These are phyloP conservation scores for Ostrea edulis DNA, from an alignment of 1,140 invertebrate species.

Conservation along the genomic window DNA sequence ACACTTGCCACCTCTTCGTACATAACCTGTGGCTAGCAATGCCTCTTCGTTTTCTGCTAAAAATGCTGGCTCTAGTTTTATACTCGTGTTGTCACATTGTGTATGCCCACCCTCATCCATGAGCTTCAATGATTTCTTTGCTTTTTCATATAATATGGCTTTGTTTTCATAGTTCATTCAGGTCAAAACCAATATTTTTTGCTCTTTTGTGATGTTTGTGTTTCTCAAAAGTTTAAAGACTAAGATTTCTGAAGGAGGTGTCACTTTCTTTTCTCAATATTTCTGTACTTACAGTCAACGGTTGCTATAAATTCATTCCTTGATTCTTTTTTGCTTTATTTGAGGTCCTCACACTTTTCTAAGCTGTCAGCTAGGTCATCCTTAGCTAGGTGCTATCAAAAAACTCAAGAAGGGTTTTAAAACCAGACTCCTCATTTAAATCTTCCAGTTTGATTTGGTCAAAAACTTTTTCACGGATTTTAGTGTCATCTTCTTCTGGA, in stretches of 20 bases:
- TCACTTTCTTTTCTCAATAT: slow-evolving; percentile 58
- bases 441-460: slow-evolving; percentile 56
- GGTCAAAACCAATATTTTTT: slow-evolving; percentile 64
- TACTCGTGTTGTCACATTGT: too few relatives aligned
- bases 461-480: slow-evolving; percentile 58
- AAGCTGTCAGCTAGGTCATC: slow-evolving; percentile 54
- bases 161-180: slow-evolving; percentile 64
- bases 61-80: too few relatives aligned
- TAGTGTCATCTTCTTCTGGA: slow-evolving; percentile 54
- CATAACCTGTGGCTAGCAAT: too few relatives aligned
- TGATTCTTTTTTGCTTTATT: slow-evolving; percentile 47
- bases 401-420: slow-evolving; percentile 54
- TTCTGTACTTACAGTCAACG: slow-evolving; percentile 58
- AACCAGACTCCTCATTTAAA: slow-evolving; percentile 47
- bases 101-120: too few relatives aligned
- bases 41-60: too few relatives aligned
- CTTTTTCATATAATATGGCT: slow-evolving; percentile 61
- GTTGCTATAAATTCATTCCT: slow-evolving; percentile 45
- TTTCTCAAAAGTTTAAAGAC: slow-evolving; percentile 61
- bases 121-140: slow-evolving; percentile 62
- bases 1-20: too few relatives aligned
- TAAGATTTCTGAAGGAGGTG: slow-evolving; percentile 54
- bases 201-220: slow-evolving; percentile 60
- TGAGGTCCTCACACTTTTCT: slow-evolving; percentile 61
- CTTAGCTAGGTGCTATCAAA: slow-evolving; percentile 58